Conservation (phyloP, 2,113 vertebrate species). For the Dromas ardeola region DNA sequence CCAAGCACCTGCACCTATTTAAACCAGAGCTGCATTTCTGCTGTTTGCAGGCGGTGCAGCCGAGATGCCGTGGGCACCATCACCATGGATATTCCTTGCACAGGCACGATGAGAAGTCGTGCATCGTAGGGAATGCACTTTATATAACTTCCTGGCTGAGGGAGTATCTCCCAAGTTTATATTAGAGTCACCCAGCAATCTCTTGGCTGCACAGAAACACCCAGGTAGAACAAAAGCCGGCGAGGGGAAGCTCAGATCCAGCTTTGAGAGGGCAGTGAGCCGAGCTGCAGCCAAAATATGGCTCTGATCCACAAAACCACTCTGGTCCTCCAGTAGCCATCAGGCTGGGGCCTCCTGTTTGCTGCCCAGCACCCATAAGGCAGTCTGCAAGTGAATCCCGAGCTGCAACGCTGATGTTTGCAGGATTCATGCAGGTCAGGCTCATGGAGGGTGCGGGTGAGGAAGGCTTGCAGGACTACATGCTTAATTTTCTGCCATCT, state of each 20-base stretch:
- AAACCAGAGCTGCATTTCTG: not conserved
- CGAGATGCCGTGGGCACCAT: not conserved
- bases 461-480: not conserved
- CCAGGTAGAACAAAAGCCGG: not conserved
- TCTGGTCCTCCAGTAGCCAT: not conserved
- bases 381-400: not conserved
- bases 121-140: not conserved
- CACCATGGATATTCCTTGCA: slow-evolving; percentile 48
- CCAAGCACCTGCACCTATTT: not conserved
- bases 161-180: not conserved
- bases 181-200: not conserved
- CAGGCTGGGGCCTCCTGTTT: not conserved
- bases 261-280: not conserved
- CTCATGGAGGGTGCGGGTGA: not conserved
- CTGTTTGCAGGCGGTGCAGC: not conserved
- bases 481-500: not conserved
- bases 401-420: not conserved
- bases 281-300: not conserved
- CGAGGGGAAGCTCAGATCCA: not conserved
- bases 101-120: not conserved
- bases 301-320: not conserved
- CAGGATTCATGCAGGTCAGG: not conserved
- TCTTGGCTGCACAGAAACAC: not conserved
- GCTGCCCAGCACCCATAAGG: not conserved
- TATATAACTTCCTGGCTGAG: not conserved